Evolutionary conservation across 2,888 invertebrate species (phyloP), one percentile per base, ranked within the genome.

Genomic region (Megalurothrips usitatus): DNA sequence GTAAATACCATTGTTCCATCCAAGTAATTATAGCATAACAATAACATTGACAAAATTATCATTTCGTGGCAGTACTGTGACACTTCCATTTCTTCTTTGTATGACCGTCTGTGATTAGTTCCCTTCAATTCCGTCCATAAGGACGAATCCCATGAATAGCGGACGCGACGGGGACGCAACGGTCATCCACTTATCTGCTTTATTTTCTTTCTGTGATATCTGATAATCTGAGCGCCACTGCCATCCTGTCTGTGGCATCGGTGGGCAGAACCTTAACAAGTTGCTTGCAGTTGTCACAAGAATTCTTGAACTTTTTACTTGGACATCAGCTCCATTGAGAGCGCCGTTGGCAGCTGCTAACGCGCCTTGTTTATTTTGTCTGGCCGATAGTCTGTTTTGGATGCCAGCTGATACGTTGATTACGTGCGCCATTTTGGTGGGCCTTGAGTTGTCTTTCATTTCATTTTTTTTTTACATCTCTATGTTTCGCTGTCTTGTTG

Each of bases 121-220:
- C 58, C 58, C 6, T 14, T 58, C n/a, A 58, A 17, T 58, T 58
- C 58, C 58, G 58, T 58, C 58, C 58, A 58, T 17, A 58, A 17
- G 58, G 14, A 58, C 17, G 58, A 58, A 19, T 58, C 58, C 58
- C 58, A 58, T 58, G 58, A 58, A 58, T 58, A 43, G 34, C 34
- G 34, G 34, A 43, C 34, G 34, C 34, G 6, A 43, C 6, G 34
- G 6, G 34, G 34, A 43, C 34, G 34, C 34, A 43, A 43, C 34
- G 34, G 34, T 43, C 34, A 6, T n/a, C 3, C 34, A 43, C 34
- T 75, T 26, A 75, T 26, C 68, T 75, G 68, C 68, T 75, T 75
- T 75, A 75, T 75, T 26, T 75, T 26, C 26, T 75, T 75, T n/a
- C 68, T 75, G 68, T 75, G 68, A 75, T 75, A 75, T 75, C 26